A percentile compares a stretch with the other conserved stretches of the same genome.
These are phyloP conservation scores for Thymelicus acteon DNA, from an alignment of 2,888 invertebrate genomes.

Conservation along the genomic window DNA sequence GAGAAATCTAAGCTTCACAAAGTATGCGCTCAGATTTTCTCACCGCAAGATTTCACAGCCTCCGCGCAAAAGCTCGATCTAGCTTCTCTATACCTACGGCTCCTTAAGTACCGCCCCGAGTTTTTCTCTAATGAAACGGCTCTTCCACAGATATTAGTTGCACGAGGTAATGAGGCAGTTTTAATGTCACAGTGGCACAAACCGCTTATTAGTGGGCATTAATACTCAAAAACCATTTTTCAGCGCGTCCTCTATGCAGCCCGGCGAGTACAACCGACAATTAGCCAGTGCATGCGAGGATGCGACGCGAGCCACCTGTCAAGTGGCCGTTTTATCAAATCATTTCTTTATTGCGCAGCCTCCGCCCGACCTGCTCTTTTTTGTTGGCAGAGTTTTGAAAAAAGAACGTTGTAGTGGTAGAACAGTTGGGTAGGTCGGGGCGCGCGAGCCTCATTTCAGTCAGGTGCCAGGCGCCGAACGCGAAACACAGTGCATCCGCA, in stretches of 20 bases:
- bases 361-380: slow-evolving; percentile 74
- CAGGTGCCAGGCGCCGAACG: slow-evolving; percentile 80
- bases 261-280: slow-evolving; percentile 72
- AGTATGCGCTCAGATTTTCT: slow-evolving; percentile 43
- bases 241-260: slow-evolving; percentile 67
- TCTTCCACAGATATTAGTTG: slow-evolving; percentile 56
- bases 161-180: slow-evolving; percentile 60
- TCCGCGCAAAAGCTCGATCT: slow-evolving; percentile 25
- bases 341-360: slow-evolving; percentile 81
- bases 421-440: slow-evolving; percentile 81
- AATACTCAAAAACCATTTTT: slow-evolving; percentile 78
- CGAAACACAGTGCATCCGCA: slow-evolving; percentile 62
- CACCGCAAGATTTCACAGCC: slow-evolving; percentile 22
- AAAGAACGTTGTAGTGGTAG: slow-evolving; percentile 68
- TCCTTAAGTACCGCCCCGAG: slow-evolving; percentile 39
- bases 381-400: slow-evolving; percentile 74
- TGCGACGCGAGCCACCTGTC: slow-evolving; percentile 81
- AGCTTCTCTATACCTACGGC: slow-evolving; percentile 26
- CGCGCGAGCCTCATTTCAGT: slow-evolving; percentile 79
- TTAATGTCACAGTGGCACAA: slow-evolving; percentile 70
- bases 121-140: slow-evolving; percentile 46
- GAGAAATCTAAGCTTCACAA: slow-evolving; percentile 68
- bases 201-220: slow-evolving; percentile 79
- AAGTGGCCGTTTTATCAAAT: slow-evolving; percentile 81
- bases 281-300: slow-evolving; percentile 71